Evolutionary conservation across 2,888 invertebrate genomes (phyloP), one percentile per base, ranked within the genome.

Genomic region (Cantharis lateralis): DNA sequence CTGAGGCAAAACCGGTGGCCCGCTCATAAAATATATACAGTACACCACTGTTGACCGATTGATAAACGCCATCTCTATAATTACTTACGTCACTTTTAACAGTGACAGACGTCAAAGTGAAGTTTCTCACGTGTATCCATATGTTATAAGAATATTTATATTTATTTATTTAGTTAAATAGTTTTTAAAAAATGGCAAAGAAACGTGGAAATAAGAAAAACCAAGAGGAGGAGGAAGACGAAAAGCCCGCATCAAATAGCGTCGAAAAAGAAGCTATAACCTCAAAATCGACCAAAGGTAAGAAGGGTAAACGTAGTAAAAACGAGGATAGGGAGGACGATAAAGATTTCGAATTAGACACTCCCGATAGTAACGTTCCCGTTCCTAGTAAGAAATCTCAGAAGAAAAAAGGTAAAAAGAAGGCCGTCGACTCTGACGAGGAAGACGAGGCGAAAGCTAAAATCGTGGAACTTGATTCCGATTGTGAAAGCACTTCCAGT

Each of bases 121-220:
- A 20, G 64, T 66, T 15, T 66, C n/a, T 66, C 64, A 66, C 64
- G 64, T 66, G 64, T 63, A 66, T 20, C 18, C 64, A 66, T 66
- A 66, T 66, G 64, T 66, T 66, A 48, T 48, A 48, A n/a, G 16
- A 20, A 2, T 66, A 20, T 20, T 20, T 66, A 66, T 20, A 66
- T 20, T 66, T 63, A 48, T 48, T 48, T 48, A 48, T 20, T 66
- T 20, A 64, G 10, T 66, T 20, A 20, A 66, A 13, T 66, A 20
- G 24, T 20, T 66, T 32, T 13, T n/a, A 48, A 48, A 84, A 81
- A 76, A 92, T 92, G 92, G 92, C 92, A 9, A 92, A 92, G 85
- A 91, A 90, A 86, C 90, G 89, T 79, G 90, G 90, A 73, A 89
- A 88, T 80, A 92, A 91, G 83, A 92, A 92, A 84, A 91, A 90